These are phyloP conservation scores for Neodiprion lecontei DNA, from an alignment of 1,140 invertebrate genomes.

Conservation along the genomic window DNA sequence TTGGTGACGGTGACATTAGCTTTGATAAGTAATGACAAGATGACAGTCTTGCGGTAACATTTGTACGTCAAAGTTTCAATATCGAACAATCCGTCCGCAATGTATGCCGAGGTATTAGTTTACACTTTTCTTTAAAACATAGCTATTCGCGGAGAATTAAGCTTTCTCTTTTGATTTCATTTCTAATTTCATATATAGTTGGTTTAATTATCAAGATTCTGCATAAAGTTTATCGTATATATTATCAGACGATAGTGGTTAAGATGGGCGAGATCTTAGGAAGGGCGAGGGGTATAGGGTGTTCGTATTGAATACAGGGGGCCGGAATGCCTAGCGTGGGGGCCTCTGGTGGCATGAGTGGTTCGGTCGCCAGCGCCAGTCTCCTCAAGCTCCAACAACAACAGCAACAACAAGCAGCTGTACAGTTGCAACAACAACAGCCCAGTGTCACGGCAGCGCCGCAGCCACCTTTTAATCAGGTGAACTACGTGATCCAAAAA, in stretches of 20 bases:
- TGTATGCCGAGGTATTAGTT: neutral
- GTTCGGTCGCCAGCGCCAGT: conserved; percentile 58
- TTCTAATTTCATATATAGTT: neutral
- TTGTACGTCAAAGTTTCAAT: neutral
- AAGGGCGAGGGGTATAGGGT: conserved; percentile 46
- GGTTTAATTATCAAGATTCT: neutral
- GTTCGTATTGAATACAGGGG: conserved; percentile 54
- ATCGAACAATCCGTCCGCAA: neutral
- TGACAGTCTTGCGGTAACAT: neutral
- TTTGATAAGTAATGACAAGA: neutral
- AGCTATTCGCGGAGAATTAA: neutral
- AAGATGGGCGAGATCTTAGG: conserved; percentile 10
- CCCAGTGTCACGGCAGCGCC: conserved; percentile 54
- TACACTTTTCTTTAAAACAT: neutral
- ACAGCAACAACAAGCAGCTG: conserved; percentile 53
- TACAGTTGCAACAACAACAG: conserved; percentile 54
- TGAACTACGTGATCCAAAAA: conserved; percentile 46
- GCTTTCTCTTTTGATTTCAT: neutral
- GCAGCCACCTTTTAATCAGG: conserved; percentile 60
- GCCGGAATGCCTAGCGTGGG: conserved; percentile 54
- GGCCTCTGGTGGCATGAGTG: conserved; percentile 53
- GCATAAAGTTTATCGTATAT: neutral
- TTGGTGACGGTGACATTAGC: conserved; percentile 34
- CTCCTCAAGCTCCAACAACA: conserved; percentile 60
- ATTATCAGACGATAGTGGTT: neutral